A percentile compares a stretch with the other conserved stretches of the same genome.
phyloP scores from a whole-genome alignment of 2,113 vertebrate genomes.

The Micronycteris hirsuta region DNA sequence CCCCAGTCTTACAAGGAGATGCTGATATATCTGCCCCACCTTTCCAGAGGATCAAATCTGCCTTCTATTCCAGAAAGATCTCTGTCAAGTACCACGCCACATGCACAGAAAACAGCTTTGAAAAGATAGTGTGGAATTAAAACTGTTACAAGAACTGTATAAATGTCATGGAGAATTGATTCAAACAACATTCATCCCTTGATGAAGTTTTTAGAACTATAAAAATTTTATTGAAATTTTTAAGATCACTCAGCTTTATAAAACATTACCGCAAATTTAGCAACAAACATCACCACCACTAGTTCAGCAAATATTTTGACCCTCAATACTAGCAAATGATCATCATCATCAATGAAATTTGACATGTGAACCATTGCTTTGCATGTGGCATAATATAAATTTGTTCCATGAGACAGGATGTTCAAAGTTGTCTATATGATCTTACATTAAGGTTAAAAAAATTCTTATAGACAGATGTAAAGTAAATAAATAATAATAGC shows the following conservation, averaged over 20 bases:
- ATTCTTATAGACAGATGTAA: not conserved
- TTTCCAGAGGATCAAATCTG: not conserved
- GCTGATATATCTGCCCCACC: not conserved
- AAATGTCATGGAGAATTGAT: not conserved
- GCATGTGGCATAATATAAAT: not conserved
- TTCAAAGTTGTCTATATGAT: not conserved
- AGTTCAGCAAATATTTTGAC: not conserved
- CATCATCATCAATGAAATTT: not conserved
- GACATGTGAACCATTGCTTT: not conserved
- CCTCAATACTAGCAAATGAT: not conserved
- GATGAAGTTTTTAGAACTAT: not conserved
- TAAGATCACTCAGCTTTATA: not conserved
- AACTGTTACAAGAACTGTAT: not conserved
- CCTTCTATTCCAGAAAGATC: not conserved
- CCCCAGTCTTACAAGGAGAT: not conserved
- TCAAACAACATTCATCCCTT: not conserved
- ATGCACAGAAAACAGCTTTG: not conserved
- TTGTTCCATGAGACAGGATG: not conserved
- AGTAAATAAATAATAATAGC: not conserved
- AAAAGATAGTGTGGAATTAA: not conserved
- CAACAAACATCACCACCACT: not conserved
- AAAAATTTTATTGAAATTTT: not conserved
- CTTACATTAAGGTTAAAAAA: not conserved
- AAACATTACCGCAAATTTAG: not conserved
- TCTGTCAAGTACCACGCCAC: not conserved